Base-by-base conservation (phyloP, 2,888 invertebrate species). In the Crioceris asparagi region DNA sequence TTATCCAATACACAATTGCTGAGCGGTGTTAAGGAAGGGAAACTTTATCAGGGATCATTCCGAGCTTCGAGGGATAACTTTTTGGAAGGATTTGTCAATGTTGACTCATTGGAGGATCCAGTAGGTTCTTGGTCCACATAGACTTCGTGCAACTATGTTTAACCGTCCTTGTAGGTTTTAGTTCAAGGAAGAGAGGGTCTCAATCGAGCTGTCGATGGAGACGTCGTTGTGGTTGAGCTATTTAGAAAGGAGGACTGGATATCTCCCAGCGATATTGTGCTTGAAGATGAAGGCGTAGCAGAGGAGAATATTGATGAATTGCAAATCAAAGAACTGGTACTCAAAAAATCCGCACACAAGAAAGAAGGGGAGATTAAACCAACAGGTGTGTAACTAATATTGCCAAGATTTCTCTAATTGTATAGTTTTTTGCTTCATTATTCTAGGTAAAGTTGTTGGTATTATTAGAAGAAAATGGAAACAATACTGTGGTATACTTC, bases 391-490 rank as follows among this genome's bases (percentile, higher is more conserved):
- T n/a, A n/a, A n/a, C n/a, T n/a, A n/a, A n/a, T 21, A 7, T 21
- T 21, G 7, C 21, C 21, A 21, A 21, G 21, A 21, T 25, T 68
- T 70, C 49, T 12, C 21, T 21, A 21, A 21, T 12, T 4, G 25
- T 25, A 4, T 4, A 11, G n/a, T 4, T 25, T 4, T 11, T 4
- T 25, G 3, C 25, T 25, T 6, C 3, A 25, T 25, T 3, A 4
- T 4, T 31, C 4, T 12, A 27, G 27, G 33, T 26, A 36, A 38
- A 23, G 74, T 93, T 36, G 92, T 98, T n/a, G 96, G 94, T 2
- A 91, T 98, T 44, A 86, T 98, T 40, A 76, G 87, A 46, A 74
- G 97, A 38, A 97, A 96, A 60, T 96, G 97, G 94, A 71, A 94
- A 26, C 96, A 94, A 59, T 97, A 96, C 64, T 98, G 97, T 66